Evolutionary conservation across 2,888 invertebrate species (phyloP).

Genomic region (Polyommatus iphigenia): DNA sequence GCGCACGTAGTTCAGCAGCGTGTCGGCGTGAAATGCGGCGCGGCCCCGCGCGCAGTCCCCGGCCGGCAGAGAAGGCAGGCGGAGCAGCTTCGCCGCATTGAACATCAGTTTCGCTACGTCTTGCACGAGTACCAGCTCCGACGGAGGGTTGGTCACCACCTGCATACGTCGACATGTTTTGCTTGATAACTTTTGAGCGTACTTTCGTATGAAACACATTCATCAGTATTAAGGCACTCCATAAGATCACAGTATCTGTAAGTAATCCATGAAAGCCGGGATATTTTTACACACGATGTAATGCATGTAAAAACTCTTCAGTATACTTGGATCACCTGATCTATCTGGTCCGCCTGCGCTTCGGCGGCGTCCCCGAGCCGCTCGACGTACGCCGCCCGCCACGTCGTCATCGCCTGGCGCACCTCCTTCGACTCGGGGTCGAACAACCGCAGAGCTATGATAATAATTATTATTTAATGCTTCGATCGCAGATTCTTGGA

Average conservation of each 20-base stretch:
- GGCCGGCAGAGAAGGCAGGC: conserved; percentile 48
- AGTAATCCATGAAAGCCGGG: not conserved
- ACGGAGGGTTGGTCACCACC: conserved; percentile 38
- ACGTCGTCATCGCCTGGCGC: conserved; percentile 39
- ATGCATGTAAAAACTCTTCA: not conserved
- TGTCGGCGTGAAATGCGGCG: conserved; percentile 67
- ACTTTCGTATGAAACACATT: not conserved
- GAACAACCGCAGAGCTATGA: conserved; percentile 57
- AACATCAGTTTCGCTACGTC: conserved; percentile 50
- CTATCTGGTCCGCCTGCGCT: conserved; percentile 34
- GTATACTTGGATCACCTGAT: conserved; percentile 21
- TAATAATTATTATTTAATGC: not conserved
- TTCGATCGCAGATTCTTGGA: no score
- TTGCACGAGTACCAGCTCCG: conserved; percentile 52
- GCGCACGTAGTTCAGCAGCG: conserved; percentile 67
- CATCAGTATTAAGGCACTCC: no score
- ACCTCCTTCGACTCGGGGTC: conserved; percentile 54
- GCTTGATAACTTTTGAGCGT: not conserved
- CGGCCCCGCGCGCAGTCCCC: conserved; percentile 52
- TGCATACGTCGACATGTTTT: conserved; percentile 19
- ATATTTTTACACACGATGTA: not conserved
- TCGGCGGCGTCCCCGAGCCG: conserved; percentile 45
- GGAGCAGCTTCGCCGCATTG: conserved; percentile 47
- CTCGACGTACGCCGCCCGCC: conserved; percentile 43
- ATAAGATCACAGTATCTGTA: no score